These are phyloP conservation scores for Seriola aureovittata DNA, from an alignment of 2,113 vertebrate species.

Conservation along the genomic window DNA sequence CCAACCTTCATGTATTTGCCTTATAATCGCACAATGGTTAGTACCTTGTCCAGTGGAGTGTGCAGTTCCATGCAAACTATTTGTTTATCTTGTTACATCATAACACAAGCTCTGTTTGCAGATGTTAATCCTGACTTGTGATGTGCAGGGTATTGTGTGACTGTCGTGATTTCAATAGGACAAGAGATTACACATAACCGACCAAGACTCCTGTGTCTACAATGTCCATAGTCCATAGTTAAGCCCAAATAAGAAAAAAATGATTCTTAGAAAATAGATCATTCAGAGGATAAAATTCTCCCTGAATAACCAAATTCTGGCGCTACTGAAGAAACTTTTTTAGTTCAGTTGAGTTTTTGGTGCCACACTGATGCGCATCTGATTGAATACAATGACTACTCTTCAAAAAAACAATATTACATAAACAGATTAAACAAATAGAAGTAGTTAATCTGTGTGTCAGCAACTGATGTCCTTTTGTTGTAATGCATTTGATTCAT, in stretches of 20 bases:
- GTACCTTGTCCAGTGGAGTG: conserved; percentile 87
- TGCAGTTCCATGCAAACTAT: conserved; percentile 83
- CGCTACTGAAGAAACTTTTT: conserved; percentile 27
- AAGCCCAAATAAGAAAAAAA: neutral
- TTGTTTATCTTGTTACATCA: conserved; percentile 76
- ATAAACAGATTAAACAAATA: neutral
- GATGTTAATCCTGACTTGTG: conserved; percentile 67
- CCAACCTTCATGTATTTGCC: conserved; percentile 94
- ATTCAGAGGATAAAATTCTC: neutral
- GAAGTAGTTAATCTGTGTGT: conserved; percentile 9
- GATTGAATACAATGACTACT: conserved; percentile 23
- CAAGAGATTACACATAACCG: conserved; percentile 17
- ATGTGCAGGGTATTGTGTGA: conserved; percentile 71
- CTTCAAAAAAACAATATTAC: conserved; percentile 3
- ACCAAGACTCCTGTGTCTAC: conserved; percentile 4
- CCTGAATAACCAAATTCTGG: neutral
- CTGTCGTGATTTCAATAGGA: conserved; percentile 37
- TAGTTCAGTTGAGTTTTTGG: conserved; percentile 6
- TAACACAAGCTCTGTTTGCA: conserved; percentile 47
- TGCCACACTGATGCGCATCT: conserved; percentile 27
- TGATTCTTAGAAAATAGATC: neutral
- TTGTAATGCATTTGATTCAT: conserved; percentile 16
- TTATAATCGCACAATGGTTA: conserved; percentile 94
- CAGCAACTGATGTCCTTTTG: conserved; percentile 9
- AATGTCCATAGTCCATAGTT: neutral